Evolutionary conservation across 2,113 vertebrate species (phyloP).

Genomic region (Psittacula cyanocephala): DNA sequence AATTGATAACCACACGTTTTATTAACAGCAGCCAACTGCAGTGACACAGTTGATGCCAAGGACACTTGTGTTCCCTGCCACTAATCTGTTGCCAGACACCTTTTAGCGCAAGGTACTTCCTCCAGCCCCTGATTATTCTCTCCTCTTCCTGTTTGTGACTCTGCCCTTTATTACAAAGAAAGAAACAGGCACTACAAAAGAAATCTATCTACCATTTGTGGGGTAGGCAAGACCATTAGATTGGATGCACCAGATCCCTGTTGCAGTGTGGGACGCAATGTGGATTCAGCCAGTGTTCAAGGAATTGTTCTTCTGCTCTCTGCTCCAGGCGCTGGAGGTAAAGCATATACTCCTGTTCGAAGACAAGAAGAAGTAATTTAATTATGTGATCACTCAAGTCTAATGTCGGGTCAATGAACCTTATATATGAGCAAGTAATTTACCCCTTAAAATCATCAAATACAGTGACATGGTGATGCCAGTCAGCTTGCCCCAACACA

Average conservation of each 20-base stretch:
- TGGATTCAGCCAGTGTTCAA: conserved; percentile 92
- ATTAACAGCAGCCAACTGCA: not conserved
- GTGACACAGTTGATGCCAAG: not conserved
- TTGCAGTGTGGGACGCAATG: conserved; percentile 90
- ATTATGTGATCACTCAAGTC: not conserved
- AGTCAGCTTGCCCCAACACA: not conserved
- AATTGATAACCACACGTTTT: not conserved
- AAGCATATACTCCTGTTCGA: conserved; percentile 84
- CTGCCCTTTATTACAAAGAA: not conserved
- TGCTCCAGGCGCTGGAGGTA: conserved; percentile 87
- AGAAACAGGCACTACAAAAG: not conserved
- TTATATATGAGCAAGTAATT: not conserved
- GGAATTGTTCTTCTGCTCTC: conserved; percentile 85
- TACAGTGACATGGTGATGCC: not conserved
- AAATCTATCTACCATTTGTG: not conserved
- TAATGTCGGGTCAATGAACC: not conserved
- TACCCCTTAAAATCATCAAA: not conserved
- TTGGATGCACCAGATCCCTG: conserved; percentile 83
- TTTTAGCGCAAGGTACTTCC: not conserved
- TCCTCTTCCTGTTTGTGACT: not conserved
- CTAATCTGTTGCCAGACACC: not conserved
- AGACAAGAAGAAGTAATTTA: not conserved
- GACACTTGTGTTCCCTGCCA: not conserved
- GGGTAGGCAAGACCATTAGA: conserved; percentile 56
- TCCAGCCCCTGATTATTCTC: not conserved